Evolutionary conservation across 2,113 vertebrate species (phyloP).

Genomic region (Dasyornis broadbenti): DNA sequence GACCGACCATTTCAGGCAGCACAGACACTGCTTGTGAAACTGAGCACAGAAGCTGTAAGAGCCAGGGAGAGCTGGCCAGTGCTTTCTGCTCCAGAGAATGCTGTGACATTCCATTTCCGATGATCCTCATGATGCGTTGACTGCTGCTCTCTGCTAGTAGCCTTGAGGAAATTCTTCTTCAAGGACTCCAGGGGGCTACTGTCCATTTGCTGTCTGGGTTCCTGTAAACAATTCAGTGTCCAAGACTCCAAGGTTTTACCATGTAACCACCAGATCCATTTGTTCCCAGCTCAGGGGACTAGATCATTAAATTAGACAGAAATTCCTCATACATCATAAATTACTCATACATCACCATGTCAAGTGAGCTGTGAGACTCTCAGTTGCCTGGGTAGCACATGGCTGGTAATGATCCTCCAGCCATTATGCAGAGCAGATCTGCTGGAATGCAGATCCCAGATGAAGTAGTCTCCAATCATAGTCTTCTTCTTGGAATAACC

Average conservation of each 20-base stretch:
- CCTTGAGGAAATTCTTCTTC: neutral
- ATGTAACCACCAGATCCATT: neutral
- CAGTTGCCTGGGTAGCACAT: neutral
- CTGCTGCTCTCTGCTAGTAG: neutral
- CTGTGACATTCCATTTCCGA: neutral
- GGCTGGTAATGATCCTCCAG: neutral
- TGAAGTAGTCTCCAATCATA: neutral
- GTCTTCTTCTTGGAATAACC: neutral
- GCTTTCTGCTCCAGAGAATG: neutral
- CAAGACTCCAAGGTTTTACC: neutral
- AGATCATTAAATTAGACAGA: neutral
- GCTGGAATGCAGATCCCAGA: neutral
- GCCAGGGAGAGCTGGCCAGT: neutral
- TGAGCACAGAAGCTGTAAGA: neutral
- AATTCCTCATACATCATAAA: neutral
- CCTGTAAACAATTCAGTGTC: neutral
- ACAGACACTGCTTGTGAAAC: neutral
- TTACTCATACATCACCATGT: neutral
- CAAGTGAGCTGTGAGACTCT: neutral
- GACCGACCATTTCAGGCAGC: neutral
- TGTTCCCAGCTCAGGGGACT: neutral
- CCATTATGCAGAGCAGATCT: fast-evolving
- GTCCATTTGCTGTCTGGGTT: neutral
- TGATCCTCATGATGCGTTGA: neutral
- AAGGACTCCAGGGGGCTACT: neutral